A percentile compares a stretch with the other conserved stretches of the same genome.
Conservation (phyloP, 2,113 vertebrate species). For the Bettongia penicillata region DNA sequence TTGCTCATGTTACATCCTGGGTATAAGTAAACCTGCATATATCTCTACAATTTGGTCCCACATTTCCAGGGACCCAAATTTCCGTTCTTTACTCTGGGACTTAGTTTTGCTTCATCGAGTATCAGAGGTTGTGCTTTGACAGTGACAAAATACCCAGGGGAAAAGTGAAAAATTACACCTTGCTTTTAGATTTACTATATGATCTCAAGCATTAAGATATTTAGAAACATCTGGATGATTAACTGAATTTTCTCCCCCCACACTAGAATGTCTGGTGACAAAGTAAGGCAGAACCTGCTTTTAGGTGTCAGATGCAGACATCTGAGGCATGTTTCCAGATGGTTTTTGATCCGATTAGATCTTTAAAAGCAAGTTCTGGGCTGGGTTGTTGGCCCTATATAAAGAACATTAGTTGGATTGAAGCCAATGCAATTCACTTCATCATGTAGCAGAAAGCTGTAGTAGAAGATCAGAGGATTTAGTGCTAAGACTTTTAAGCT, state of each 20-base stretch:
- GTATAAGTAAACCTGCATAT: neutral
- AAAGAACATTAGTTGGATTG: neutral
- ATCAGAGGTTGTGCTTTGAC: neutral
- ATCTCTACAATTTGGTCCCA: neutral
- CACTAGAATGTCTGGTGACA: neutral
- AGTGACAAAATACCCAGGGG: constrained; percentile 16
- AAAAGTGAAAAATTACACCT: constrained; percentile 6
- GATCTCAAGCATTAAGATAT: neutral
- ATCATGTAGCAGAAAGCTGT: neutral
- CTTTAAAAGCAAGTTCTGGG: constrained; percentile 5
- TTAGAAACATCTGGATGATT: neutral
- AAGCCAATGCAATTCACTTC: constrained; percentile 5
- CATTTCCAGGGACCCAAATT: neutral
- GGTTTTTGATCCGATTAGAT: neutral
- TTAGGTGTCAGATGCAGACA: neutral
- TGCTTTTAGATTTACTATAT: neutral
- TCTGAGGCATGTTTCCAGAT: neutral
- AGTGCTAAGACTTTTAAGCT: neutral
- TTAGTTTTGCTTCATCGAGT: neutral
- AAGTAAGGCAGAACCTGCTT: neutral
- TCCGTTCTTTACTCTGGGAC: neutral
- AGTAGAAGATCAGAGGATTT: neutral
- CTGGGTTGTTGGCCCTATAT: neutral
- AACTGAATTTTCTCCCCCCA: neutral
- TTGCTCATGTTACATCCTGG: neutral